phyloP scores from a whole-genome alignment of 2,797 vertebrate species.

The Artibeus lituratus region DNA sequence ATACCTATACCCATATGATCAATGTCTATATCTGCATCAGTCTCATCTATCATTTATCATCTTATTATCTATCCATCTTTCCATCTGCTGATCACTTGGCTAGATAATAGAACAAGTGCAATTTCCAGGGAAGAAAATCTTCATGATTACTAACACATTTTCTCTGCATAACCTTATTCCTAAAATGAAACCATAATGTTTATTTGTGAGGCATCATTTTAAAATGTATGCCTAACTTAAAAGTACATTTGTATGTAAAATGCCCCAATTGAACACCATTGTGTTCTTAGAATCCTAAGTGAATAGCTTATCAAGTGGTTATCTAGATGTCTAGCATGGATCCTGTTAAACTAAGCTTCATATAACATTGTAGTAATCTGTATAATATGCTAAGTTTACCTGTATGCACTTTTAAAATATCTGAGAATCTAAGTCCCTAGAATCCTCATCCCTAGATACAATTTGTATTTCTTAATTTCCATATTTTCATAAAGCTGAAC shows the following conservation, averaged over 20 bases:
- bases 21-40: background rate
- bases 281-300: background rate
- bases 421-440: background rate
- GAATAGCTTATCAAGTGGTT: background rate
- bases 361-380: background rate
- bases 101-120: background rate
- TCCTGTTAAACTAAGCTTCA: background rate
- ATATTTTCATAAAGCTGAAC: background rate
- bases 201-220: background rate
- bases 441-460: background rate
- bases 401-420: background rate
- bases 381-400: background rate
- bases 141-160: background rate
- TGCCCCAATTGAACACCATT: background rate
- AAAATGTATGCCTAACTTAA: background rate
- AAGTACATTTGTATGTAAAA: background rate
- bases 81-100: background rate
- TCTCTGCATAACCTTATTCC: background rate
- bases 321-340: background rate
- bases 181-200: background rate
- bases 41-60: background rate
- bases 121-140: background rate
- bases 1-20: rapidly evolving
- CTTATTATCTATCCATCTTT: background rate
- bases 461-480: background rate